These are phyloP conservation scores for Rhinogobio ventralis DNA, from an alignment of 2,797 vertebrate genomes.

Conservation along the genomic window DNA sequence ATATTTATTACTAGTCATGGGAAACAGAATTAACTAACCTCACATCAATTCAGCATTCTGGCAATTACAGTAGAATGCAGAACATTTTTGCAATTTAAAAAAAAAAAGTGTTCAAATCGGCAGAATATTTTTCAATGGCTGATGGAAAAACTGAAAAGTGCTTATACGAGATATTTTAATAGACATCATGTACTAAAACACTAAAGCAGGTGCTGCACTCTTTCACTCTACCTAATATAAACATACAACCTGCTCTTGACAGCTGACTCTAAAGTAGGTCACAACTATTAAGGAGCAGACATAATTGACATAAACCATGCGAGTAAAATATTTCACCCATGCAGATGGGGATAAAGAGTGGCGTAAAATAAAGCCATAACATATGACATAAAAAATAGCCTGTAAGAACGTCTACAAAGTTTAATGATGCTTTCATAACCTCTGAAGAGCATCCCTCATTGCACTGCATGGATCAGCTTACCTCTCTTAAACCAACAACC, in stretches of 20 bases:
- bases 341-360: background rate
- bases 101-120: background rate
- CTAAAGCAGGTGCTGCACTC: background rate
- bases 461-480: background rate
- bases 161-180: background rate
- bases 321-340: background rate
- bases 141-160: background rate
- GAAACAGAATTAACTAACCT: background rate
- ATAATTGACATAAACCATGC: background rate
- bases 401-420: background rate
- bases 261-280: constrained; percentile 34
- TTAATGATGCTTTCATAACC: background rate
- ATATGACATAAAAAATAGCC: background rate
- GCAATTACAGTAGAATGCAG: background rate
- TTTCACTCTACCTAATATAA: background rate
- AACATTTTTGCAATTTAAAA: background rate
- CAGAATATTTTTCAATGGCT: background rate
- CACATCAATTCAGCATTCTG: background rate
- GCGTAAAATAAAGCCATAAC: background rate
- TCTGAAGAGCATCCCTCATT: background rate
- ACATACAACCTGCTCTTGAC: constrained; percentile 11
- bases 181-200: background rate
- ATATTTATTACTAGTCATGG: background rate
- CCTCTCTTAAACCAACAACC: background rate
- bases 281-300: constrained; percentile 2